Evolutionary conservation across 2,888 invertebrate species (phyloP), one percentile per base, ranked within the genome.

Genomic region (Sarcophaga rosellei): DNA sequence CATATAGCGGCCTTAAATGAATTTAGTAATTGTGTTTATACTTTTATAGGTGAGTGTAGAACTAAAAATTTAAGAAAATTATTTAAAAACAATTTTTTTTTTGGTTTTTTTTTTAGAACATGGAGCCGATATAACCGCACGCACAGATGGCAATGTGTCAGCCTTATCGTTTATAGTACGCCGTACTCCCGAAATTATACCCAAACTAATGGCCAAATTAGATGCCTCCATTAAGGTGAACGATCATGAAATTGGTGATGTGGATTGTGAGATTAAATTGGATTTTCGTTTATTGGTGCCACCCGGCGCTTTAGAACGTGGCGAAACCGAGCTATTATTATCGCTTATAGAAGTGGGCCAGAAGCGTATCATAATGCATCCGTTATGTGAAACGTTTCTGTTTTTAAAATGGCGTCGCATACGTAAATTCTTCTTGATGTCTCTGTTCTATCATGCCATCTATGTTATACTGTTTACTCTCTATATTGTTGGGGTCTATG

Each of bases 1-100:
- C 97, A 97, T 91, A 95, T 97, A 66, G 97, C 97, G 0, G 97
- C 97, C 0, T 93, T 97, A 45, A 97, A 97, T 91, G 97, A 97
- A 92, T 96, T 96, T 89, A 96, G 97, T 10, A 94, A 95, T 21
- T 96, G 96, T 89, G 97, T 96, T 17, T 94, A 96, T 89, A 93
- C 96, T 78, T 94, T 97, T 75, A 94, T 97, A 88, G 93, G 93
- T 90, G 78, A 95, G 94, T 92, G 8, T 1, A 47, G 44, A 53
- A 53, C 12, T 35, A 21, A 23, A 53, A 15, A 20, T n/a, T 17
- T 10, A 21, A 1, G 20, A 59, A 35, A 57, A 20, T n/a, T 35
- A n/a, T 73, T 15, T 44, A 45, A 3, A 44, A 15, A 53, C 15
- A 62, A n/a, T n/a, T 47, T 20, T 44, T 59, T 62, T 21, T 23